A percentile compares a stretch with the other conserved stretches of the same genome.
These are phyloP conservation scores for Xenops minutus DNA, from an alignment of 2,797 vertebrate genomes.

Conservation along the genomic window DNA sequence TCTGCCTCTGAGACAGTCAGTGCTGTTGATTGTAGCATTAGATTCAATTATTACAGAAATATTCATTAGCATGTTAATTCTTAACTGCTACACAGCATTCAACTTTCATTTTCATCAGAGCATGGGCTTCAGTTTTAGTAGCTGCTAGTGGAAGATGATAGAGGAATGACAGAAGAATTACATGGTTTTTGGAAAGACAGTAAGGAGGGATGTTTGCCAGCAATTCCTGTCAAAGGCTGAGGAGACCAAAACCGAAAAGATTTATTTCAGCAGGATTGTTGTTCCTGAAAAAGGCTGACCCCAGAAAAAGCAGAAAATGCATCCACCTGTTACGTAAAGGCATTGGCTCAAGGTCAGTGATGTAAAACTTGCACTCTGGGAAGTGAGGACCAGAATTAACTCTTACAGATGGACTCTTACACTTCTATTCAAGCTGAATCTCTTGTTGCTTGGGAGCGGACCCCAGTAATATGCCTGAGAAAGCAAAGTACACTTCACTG, in stretches of 20 bases:
- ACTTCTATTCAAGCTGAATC: not conserved
- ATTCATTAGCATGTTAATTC: slow-evolving; percentile 42
- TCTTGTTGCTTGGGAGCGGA: not conserved
- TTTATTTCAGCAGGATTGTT: not conserved
- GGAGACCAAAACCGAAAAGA: not conserved
- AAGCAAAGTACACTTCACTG: not conserved
- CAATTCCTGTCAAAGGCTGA: not conserved
- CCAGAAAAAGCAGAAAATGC: not conserved
- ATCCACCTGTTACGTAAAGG: not conserved
- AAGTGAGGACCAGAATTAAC: not conserved
- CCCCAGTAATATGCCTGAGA: not conserved
- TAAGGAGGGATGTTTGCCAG: not conserved
- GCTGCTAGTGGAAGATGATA: not conserved
- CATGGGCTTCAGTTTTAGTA: not conserved
- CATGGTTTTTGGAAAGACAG: not conserved
- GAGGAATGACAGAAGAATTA: not conserved
- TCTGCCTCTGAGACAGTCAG: slow-evolving; percentile 17
- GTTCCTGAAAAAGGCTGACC: not conserved
- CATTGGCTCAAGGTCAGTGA: not conserved
- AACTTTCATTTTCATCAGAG: not conserved
- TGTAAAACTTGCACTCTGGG: not conserved
- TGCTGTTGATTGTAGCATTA: slow-evolving; percentile 32
- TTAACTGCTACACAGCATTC: not conserved
- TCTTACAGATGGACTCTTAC: not conserved
- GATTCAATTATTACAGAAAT: slow-evolving; percentile 49